Conservation (phyloP, 2,113 vertebrate species). For the Vanacampus margaritifer region DNA sequence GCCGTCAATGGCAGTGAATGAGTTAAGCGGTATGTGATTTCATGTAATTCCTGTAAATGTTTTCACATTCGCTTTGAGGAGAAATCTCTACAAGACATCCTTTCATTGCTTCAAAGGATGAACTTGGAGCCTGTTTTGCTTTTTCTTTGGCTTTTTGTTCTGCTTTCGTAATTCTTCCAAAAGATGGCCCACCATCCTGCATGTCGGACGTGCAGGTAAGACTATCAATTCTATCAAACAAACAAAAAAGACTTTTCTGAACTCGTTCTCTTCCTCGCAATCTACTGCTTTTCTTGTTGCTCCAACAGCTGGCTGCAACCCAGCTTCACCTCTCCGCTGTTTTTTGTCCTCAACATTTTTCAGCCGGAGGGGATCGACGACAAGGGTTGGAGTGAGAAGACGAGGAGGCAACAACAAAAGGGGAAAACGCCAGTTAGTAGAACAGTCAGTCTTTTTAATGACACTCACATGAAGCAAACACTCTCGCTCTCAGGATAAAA, state of each 20-base stretch:
- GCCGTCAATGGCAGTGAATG: too few species aligned
- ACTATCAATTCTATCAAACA: neutral
- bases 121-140: too few species aligned
- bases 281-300: conserved; percentile 43
- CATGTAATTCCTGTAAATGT: too few species aligned
- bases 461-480: conserved; percentile 13
- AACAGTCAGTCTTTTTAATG: conserved; percentile 27
- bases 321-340: conserved; percentile 42
- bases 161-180: too few species aligned
- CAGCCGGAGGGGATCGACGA: conserved; percentile 27
- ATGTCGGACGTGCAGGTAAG: too few species aligned
- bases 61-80: too few species aligned
- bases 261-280: conserved; percentile 5
- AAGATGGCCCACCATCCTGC: too few species aligned
- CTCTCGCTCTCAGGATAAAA: neutral
- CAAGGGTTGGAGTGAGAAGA: conserved; percentile 9
- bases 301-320: conserved; percentile 46
- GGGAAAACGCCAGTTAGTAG: conserved; percentile 21
- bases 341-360: conserved; percentile 37
- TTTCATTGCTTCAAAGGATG: too few species aligned
- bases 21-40: too few species aligned
- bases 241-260: neutral
- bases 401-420: neutral
- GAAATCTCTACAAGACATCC: too few species aligned
- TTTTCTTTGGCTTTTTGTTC: too few species aligned